Percentiles rank a stretch among this genome's conserved stretches.
These are phyloP conservation scores for Platyscapa corneri DNA, from an alignment of 1,140 invertebrate species.

Conservation along the genomic window DNA sequence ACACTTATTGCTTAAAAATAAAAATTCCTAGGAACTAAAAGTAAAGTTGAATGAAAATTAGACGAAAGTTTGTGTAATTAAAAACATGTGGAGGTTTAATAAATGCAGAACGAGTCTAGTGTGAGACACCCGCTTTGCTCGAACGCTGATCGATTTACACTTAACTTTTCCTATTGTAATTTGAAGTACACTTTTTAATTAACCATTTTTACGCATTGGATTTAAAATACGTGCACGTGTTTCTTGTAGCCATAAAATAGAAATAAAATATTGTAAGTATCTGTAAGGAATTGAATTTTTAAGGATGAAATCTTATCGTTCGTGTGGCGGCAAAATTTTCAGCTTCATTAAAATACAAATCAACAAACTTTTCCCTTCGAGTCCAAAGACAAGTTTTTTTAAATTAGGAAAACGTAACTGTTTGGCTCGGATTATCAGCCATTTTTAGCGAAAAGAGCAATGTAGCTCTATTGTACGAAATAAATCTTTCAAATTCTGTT, in stretches of 20 bases:
- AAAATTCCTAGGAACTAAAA: too few species aligned
- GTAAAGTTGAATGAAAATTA: neutral
- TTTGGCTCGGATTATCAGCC: neutral
- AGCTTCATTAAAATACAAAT: too few species aligned
- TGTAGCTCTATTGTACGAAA: neutral
- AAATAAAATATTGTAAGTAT: too few species aligned
- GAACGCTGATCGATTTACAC: conserved; percentile 1
- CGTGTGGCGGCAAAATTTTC: too few species aligned
- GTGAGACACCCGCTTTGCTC: neutral
- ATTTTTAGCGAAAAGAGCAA: neutral
- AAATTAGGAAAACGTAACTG: neutral
- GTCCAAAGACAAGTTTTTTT: too few species aligned
- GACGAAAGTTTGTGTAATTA: neutral
- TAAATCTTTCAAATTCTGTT: neutral
- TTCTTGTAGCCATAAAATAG: neutral
- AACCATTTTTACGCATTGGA: neutral
- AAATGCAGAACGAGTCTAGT: neutral
- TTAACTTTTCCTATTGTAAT: neutral
- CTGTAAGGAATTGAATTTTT: too few species aligned
- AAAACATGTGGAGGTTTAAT: neutral
- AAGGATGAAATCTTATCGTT: too few species aligned
- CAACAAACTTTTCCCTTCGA: too few species aligned
- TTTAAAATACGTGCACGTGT: neutral
- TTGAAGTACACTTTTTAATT: neutral
- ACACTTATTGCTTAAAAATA: too few species aligned